Conservation (phyloP, 1,140 invertebrate genomes). For the Cydia amplana region DNA sequence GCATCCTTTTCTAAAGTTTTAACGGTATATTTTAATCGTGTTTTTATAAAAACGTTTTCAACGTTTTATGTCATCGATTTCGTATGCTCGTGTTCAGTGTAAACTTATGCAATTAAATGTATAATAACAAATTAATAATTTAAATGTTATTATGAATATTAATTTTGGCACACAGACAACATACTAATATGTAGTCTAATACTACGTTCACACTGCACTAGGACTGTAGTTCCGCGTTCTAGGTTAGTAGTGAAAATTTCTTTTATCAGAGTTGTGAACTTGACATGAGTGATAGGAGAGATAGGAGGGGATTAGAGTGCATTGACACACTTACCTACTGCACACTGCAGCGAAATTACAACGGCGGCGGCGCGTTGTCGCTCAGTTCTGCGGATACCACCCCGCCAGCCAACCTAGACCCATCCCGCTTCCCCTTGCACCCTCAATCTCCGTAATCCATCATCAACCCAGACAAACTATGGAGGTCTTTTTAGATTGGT, state of each 20-base stretch:
- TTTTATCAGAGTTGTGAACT: conserved; percentile 45
- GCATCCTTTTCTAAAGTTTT: conserved; percentile 19
- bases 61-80: neutral
- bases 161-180: neutral
- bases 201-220: neutral
- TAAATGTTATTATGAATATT: neutral
- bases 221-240: neutral
- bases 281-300: conserved; percentile 68
- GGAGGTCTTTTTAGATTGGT: conserved; percentile 55
- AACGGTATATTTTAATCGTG: conserved; percentile 1
- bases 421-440: conserved; percentile 38
- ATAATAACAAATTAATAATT: neutral
- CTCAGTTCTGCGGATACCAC: conserved; percentile 54
- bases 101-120: neutral
- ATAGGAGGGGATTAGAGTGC: conserved; percentile 67
- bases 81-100: neutral
- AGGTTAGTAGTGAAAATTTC: conserved; percentile 17
- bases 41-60: neutral
- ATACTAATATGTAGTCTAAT: too few relatives aligned
- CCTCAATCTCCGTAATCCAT: conserved; percentile 37
- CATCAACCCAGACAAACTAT: conserved; percentile 38
- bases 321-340: conserved; percentile 77
- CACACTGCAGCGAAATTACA: conserved; percentile 72
- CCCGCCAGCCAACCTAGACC: conserved; percentile 55
- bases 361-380: conserved; percentile 53